Percentiles rank a stretch among this genome's conserved stretches.
Conservation (phyloP, 2,113 vertebrate genomes). For the Aviceda subcristata region DNA sequence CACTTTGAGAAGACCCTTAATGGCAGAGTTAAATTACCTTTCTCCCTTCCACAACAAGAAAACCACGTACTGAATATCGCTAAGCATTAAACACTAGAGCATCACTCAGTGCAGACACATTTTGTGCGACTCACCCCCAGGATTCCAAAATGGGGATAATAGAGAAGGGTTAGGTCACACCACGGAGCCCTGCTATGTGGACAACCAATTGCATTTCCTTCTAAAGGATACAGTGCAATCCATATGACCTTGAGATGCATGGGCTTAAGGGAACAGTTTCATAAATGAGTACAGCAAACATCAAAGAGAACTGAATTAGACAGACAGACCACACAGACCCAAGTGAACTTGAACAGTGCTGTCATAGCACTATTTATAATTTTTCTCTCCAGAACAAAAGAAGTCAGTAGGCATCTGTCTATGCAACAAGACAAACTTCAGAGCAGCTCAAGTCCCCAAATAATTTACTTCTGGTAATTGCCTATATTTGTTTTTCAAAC, state of each 20-base stretch:
- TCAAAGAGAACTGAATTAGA: not conserved
- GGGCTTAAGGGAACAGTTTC: not conserved
- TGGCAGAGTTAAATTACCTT: not conserved
- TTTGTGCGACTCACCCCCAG: not conserved
- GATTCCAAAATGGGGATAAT: not conserved
- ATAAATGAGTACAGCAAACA: not conserved
- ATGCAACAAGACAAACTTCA: not conserved
- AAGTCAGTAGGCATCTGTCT: not conserved
- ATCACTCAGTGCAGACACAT: not conserved
- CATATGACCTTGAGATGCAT: not conserved
- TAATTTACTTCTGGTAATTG: not conserved
- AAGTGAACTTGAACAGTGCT: not conserved
- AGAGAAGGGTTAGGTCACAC: not conserved
- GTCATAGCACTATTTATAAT: not conserved
- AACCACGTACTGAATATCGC: not conserved
- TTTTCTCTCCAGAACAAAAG: not conserved
- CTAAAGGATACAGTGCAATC: not conserved
- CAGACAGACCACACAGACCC: not conserved
- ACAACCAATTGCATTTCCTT: not conserved
- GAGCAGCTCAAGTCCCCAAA: not conserved
- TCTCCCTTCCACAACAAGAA: not conserved
- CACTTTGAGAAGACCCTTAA: not conserved
- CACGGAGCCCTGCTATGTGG: not conserved
- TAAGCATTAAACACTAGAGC: not conserved
- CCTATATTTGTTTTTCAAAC: not conserved